phyloP scores from a whole-genome alignment of 2,888 invertebrate species.

The Pinctada fucata region DNA sequence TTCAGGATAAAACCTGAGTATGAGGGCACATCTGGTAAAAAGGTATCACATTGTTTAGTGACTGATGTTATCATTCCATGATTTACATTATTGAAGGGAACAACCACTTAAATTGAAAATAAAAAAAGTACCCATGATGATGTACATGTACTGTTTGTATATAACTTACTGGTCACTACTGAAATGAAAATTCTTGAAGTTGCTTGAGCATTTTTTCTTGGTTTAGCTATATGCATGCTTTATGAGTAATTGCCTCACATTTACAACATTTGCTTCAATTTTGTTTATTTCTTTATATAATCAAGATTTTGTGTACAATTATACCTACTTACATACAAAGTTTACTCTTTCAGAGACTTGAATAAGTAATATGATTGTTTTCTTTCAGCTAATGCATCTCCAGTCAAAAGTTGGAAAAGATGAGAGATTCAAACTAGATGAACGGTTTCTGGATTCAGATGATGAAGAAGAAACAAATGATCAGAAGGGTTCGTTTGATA shows the following conservation, averaged over 20 bases:
- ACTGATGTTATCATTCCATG: background rate
- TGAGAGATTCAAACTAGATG: slow-evolving; percentile 86
- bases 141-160: too few species aligned
- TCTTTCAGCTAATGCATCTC: slow-evolving; percentile 82
- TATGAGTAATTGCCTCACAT: too few species aligned
- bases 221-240: too few species aligned
- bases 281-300: too few species aligned
- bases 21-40: slow-evolving; percentile 83
- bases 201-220: too few species aligned
- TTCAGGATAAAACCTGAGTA: slow-evolving; percentile 82
- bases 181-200: too few species aligned
- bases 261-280: too few species aligned
- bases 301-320: too few species aligned
- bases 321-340: too few species aligned
- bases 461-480: slow-evolving; percentile 37
- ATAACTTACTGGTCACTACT: too few species aligned
- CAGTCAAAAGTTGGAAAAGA: slow-evolving; percentile 87
- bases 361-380: background rate
- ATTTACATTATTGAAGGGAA: background rate
- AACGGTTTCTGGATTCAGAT: slow-evolving; percentile 81
- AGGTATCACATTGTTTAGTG: slow-evolving; percentile 75
- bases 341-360: too few species aligned
- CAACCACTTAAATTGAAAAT: background rate
- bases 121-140: too few species aligned
- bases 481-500: background rate